Percentiles rank a stretch among this genome's conserved stretches.
phyloP scores from a whole-genome alignment of 2,797 vertebrate genomes.

The Etheostoma nigrum region DNA sequence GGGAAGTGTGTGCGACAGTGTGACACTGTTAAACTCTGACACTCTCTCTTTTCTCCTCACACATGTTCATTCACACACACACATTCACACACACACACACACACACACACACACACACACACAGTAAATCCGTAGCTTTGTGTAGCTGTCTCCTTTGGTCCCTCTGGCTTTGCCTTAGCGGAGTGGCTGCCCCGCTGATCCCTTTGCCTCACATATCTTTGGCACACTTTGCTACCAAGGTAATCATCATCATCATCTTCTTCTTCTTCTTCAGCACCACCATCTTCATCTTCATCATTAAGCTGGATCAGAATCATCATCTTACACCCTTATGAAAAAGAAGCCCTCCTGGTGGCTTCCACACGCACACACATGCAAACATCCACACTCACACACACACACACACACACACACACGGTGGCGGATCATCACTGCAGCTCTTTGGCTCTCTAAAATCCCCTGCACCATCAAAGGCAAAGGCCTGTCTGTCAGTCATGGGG shows the following conservation, averaged over 20 bases:
- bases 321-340: conserved; percentile 44
- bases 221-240: conserved; percentile 53
- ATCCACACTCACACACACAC: conserved; percentile 17
- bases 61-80: not conserved
- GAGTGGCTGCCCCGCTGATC: conserved; percentile 64
- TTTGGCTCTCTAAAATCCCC: conserved; percentile 76
- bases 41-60: conserved; percentile 10
- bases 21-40: conserved; percentile 51
- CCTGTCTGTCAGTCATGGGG: conserved; percentile 84
- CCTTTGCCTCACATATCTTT: conserved; percentile 52
- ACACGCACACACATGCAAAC: conserved; percentile 32
- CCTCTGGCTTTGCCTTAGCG: conserved; percentile 65
- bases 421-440: conserved; percentile 70
- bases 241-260: conserved; percentile 37
- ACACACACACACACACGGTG: conserved; percentile 21
- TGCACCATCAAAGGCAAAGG: conserved; percentile 80
- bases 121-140: conserved; percentile 73
- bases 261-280: conserved; percentile 39
- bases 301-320: conserved; percentile 77
- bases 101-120: conserved; percentile 16
- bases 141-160: conserved; percentile 69
- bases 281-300: conserved; percentile 74
- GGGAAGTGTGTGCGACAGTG: conserved; percentile 57
- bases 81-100: not conserved
- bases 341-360: conserved; percentile 66